Evolutionary conservation across 30 jellyfish, hydroid and myxozoan genomes (phyloP).

Genomic region (Turritopsis rubra): DNA sequence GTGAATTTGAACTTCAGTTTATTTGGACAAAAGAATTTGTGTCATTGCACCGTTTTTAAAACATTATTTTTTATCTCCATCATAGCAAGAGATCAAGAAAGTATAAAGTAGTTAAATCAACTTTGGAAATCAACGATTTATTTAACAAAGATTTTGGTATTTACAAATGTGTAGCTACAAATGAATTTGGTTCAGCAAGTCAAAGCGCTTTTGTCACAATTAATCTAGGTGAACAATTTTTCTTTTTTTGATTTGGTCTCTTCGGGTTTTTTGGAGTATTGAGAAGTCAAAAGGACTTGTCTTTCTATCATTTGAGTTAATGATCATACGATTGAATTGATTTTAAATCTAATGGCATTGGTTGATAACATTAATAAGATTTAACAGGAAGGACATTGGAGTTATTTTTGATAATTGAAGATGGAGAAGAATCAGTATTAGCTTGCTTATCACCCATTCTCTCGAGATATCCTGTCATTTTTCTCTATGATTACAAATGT

Average conservation of each 20-base stretch:
- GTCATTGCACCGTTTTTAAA: neutral
- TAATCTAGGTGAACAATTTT: neutral
- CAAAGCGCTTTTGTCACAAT: neutral
- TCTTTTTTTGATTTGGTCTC: neutral
- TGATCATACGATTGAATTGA: neutral
- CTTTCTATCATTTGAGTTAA: too few relatives aligned
- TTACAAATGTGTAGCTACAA: slow-evolving; percentile 19
- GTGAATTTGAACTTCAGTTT: neutral
- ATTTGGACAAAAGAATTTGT: too few relatives aligned
- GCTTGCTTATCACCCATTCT: neutral
- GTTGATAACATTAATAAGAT: neutral
- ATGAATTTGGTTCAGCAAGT: slow-evolving; percentile 12
- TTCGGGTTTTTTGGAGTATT: too few relatives aligned
- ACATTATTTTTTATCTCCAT: neutral
- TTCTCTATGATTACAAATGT: neutral
- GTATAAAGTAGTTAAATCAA: slow-evolving; percentile 3
- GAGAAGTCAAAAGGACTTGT: too few relatives aligned
- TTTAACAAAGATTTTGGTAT: slow-evolving; percentile 1
- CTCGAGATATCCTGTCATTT: neutral
- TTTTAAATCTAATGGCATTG: neutral
- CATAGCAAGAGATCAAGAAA: neutral
- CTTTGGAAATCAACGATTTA: neutral
- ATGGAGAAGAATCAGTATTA: neutral
- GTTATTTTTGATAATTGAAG: neutral
- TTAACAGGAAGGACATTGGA: neutral